Base-by-base conservation (phyloP, 2,113 vertebrate genomes). In the Australoheros scitulus region DNA sequence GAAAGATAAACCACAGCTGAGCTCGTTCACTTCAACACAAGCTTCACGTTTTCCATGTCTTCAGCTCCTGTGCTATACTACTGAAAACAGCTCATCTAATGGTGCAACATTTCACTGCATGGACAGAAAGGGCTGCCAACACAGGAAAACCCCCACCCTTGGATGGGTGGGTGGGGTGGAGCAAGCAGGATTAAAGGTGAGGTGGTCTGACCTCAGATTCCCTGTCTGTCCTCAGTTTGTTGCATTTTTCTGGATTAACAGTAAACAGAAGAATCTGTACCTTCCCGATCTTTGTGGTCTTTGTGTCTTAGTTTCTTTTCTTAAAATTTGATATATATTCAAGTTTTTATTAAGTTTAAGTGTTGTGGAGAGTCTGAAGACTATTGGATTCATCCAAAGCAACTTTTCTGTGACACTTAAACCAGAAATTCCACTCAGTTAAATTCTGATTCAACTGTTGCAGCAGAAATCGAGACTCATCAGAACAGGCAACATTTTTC, bases 1-100 rank as follows among this genome's bases (percentile, higher is more conserved):
- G 9, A 2, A 29, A 5, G 2, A 50, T 47, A 0, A 9, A 10
- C 22, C 7, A 18, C 41, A 18, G 64, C 0, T 17, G 41, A 29
- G 63, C 38, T 26, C 14, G 2, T 47, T 68, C 14, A 11, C 8
- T 11, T 68, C 38, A 26, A 47, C 26, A 47, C 14, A 26, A 68
- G 50, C 64, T 18, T 5, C 41, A 68, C 0, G 3, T 26, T 17
- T 0, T 65, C 2, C 22, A 10, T 47, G 63, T 43, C 24, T 1
- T 65, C 7, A 11, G 3, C 22, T 50, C 1, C 22, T 11, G 18
- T 50, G 43, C 9, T 50, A 50, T 1, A 2, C 47, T 70, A 50
- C 5, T 70, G 41, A 70, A 50, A 8, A 41, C 41, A 11, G 41
- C 41, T 43, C 41, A 43, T 43, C 41, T 43, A 43, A 41, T 11